A percentile compares a stretch with the other conserved stretches of the same genome.
Conservation (phyloP, 2,888 invertebrate species). For the Cabera pusaria region DNA sequence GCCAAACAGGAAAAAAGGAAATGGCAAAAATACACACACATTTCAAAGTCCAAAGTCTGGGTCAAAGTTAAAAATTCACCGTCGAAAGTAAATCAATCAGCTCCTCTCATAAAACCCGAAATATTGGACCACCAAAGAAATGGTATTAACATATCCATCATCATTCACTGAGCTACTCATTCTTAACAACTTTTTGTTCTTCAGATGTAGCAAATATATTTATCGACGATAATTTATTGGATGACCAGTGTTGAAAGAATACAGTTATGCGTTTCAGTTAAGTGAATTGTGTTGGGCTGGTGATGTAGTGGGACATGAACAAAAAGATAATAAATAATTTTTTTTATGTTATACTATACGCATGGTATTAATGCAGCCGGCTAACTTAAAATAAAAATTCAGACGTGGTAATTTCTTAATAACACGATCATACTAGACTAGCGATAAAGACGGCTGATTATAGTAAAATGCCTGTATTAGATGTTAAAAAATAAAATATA, state of each 20-base stretch:
- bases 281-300: constrained; percentile 8
- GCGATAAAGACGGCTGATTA: too few species aligned
- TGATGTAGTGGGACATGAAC: background rate
- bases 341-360: too few species aligned
- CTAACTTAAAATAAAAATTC: too few species aligned
- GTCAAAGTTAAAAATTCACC: background rate
- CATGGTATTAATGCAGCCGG: too few species aligned
- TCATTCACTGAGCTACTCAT: constrained; percentile 3
- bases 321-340: too few species aligned
- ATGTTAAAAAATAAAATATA: too few species aligned
- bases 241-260: constrained; percentile 20
- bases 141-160: constrained; percentile 13
- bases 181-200: constrained; percentile 10
- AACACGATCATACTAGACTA: too few species aligned
- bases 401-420: too few species aligned
- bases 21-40: too few species aligned
- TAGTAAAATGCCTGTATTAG: too few species aligned
- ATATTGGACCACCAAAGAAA: constrained; percentile 16
- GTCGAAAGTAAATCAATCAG: constrained; percentile 6
- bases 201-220: constrained; percentile 10
- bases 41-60: too few species aligned
- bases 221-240: constrained; percentile 17
- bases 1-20: too few species aligned
- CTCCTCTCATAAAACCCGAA: constrained; percentile 3
- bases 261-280: constrained; percentile 14